Percentiles rank a stretch among this genome's conserved stretches.
phyloP scores from a whole-genome alignment of 2,113 vertebrate genomes.

The Hippopotamus amphibius region DNA sequence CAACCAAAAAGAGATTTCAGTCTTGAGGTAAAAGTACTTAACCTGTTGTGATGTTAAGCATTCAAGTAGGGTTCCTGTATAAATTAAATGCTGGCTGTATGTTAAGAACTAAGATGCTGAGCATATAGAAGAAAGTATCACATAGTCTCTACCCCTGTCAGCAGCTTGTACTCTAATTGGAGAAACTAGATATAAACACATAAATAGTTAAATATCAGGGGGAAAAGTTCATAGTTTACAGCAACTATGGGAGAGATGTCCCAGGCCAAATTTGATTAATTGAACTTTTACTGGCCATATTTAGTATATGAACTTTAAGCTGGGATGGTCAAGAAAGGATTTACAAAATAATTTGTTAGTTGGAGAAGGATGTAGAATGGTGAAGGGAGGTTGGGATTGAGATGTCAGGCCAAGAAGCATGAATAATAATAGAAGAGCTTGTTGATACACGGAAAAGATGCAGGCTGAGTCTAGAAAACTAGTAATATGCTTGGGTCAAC shows the following conservation, averaged over 20 bases:
- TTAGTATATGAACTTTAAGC: background rate
- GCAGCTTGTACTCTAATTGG: background rate
- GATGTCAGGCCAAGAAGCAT: background rate
- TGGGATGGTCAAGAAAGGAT: background rate
- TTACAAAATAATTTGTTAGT: slow-evolving; percentile 21
- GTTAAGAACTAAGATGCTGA: slow-evolving; percentile 41
- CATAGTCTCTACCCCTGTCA: background rate
- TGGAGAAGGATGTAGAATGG: slow-evolving; percentile 9
- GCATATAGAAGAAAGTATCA: slow-evolving; percentile 1
- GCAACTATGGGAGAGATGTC: background rate
- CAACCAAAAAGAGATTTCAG: slow-evolving; percentile 28
- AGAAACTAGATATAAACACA: slow-evolving; percentile 23
- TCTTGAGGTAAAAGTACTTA: slow-evolving; percentile 31
- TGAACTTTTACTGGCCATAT: background rate
- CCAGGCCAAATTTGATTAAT: background rate
- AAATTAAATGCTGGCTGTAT: slow-evolving; percentile 10
- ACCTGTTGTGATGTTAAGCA: background rate
- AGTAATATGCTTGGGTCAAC: background rate
- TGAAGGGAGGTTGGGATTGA: background rate
- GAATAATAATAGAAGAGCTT: slow-evolving; percentile 6
- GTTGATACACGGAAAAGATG: background rate
- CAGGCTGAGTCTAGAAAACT: slow-evolving; percentile 43
- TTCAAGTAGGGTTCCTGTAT: slow-evolving; percentile 11
- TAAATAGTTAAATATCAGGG: slow-evolving; percentile 7
- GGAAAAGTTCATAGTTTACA: background rate